Evolutionary conservation across 2,888 invertebrate genomes (phyloP).

Genomic region (Drosophila nr. medialis): DNA sequence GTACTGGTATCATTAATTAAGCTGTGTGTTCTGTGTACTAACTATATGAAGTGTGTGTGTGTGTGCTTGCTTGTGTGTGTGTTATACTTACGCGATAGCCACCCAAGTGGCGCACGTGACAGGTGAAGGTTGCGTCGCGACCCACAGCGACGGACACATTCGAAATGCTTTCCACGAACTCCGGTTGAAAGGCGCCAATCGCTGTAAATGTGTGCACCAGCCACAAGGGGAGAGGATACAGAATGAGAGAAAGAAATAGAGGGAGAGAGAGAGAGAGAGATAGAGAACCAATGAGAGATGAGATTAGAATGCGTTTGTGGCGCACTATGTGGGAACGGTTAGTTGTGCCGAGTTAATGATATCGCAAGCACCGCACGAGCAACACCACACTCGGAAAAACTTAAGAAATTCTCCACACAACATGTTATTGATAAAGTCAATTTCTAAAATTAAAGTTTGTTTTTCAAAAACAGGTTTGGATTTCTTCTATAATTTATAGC

Average conservation of each 20-base stretch:
- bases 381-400: not conserved
- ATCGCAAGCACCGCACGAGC: conserved; percentile 43
- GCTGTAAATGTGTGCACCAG: conserved; percentile 85
- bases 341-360: conserved; percentile 72
- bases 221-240: not conserved
- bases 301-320: conserved; percentile 61
- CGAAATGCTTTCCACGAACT: conserved; percentile 92
- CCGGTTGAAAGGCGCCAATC: conserved; percentile 90
- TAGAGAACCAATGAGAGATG: conserved; percentile 31
- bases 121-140: conserved; percentile 94
- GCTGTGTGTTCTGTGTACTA: conserved; percentile 23
- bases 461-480: not conserved
- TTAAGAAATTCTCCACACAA: not conserved
- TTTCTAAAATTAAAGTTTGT: not conserved
- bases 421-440: not conserved
- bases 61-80: conserved; percentile 2
- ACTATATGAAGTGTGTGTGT: not conserved
- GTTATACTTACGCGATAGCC: conserved; percentile 92
- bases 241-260: not conserved
- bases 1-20: conserved; percentile 45
- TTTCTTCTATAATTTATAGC: not conserved
- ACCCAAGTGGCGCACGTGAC: conserved; percentile 93
- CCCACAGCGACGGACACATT: conserved; percentile 94
- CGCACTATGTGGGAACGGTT: conserved; percentile 37
- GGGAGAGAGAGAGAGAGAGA: not conserved